phyloP scores from a whole-genome alignment of 2,797 vertebrate genomes.

The Serranus cabrilla region DNA sequence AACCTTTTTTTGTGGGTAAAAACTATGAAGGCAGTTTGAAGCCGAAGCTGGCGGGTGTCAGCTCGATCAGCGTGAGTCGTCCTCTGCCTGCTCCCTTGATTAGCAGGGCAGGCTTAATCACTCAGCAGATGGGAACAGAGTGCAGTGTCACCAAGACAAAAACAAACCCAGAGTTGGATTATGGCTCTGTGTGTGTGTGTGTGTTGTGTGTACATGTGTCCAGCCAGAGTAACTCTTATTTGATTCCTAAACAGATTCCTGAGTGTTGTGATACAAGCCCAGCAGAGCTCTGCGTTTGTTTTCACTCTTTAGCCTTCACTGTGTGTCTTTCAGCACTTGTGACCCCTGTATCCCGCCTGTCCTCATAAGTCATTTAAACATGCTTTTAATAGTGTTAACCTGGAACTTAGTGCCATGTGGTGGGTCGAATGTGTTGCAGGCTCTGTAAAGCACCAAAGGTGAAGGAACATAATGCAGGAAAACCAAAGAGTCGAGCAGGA shows the following conservation, averaged over 20 bases:
- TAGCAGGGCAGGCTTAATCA: slow-evolving; percentile 75
- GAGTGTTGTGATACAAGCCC: slow-evolving; percentile 28
- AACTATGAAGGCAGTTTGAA: slow-evolving; percentile 9
- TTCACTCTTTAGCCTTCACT: slow-evolving; percentile 16
- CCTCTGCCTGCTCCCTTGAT: slow-evolving; percentile 60
- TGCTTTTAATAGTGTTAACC: slow-evolving; percentile 79
- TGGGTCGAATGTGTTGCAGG: slow-evolving; percentile 2
- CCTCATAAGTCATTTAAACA: slow-evolving; percentile 83
- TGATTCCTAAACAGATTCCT: slow-evolving; percentile 43
- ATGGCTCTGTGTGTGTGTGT: slow-evolving; percentile 15
- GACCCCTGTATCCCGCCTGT: slow-evolving; percentile 66
- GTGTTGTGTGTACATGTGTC: slow-evolving; percentile 8
- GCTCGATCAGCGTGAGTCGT: slow-evolving; percentile 19
- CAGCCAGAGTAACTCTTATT: slow-evolving; percentile 41
- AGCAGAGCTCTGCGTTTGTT: slow-evolving; percentile 13
- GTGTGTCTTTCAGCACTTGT: slow-evolving; percentile 52
- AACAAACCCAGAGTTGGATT: slow-evolving; percentile 72
- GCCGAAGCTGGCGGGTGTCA: background rate
- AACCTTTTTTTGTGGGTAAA: background rate
- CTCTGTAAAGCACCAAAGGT: slow-evolving; percentile 20
- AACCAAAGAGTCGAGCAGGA: background rate
- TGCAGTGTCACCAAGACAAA: slow-evolving; percentile 69
- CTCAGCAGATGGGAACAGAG: slow-evolving; percentile 74
- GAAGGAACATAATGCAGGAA: background rate
- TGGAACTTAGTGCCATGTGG: slow-evolving; percentile 48